Conservation (phyloP, 2,113 vertebrate species). For the Candoia aspera region DNA sequence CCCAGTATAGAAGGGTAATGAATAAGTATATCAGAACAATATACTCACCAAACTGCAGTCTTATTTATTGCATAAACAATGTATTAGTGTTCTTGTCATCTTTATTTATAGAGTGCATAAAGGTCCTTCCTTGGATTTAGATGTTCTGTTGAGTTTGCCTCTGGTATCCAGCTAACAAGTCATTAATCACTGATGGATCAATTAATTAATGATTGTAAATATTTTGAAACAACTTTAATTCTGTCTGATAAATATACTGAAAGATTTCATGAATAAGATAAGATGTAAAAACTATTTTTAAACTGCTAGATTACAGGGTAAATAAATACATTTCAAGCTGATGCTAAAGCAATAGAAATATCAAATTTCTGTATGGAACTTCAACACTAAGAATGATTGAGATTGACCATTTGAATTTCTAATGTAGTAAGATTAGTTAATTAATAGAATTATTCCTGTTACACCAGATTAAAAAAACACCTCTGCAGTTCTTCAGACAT, state of each 20-base stretch:
- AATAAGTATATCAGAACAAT: conserved; percentile 21
- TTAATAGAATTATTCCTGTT: neutral
- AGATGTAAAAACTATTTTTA: neutral
- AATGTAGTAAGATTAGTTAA: neutral
- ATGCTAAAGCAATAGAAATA: neutral
- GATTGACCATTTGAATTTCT: neutral
- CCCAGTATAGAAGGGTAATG: conserved; percentile 4
- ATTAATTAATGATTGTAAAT: neutral
- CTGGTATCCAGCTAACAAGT: neutral
- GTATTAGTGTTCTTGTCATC: neutral
- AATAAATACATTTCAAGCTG: neutral
- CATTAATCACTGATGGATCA: neutral
- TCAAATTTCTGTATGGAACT: neutral
- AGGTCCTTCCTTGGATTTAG: neutral
- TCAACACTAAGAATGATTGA: neutral
- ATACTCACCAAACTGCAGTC: conserved; percentile 3
- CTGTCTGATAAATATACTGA: neutral
- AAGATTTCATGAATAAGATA: neutral
- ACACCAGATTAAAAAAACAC: neutral
- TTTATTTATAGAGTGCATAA: conserved; percentile 3
- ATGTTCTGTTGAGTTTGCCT: neutral
- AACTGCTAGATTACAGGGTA: neutral
- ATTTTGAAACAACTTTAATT: neutral
- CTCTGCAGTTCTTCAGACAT: neutral
- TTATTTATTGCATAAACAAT: conserved; percentile 10